phyloP scores from a whole-genome alignment of 2,888 invertebrate species.

The Lingula anatina region DNA sequence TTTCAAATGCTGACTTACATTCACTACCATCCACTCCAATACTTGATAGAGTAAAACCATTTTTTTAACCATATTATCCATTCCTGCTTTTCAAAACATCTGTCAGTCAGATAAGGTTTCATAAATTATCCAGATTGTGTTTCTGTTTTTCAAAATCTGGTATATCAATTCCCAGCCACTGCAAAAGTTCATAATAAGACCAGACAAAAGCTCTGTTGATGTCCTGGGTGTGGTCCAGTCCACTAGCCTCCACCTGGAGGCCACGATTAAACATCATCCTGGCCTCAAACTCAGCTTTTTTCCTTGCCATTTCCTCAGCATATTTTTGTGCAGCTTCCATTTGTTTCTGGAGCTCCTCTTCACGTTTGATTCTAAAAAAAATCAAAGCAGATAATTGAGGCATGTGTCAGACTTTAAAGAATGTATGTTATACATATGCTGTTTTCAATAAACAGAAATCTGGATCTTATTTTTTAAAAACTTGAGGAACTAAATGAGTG shows the following conservation, averaged over 20 bases:
- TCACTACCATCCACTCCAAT: no score
- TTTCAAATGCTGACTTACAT: no score
- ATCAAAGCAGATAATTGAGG: no score
- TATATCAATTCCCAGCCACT: slow-evolving; percentile 47
- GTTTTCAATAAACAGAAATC: no score
- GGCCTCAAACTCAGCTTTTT: slow-evolving; percentile 41
- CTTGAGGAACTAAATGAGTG: no score
- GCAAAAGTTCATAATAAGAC: slow-evolving; percentile 49
- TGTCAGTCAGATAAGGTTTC: no score
- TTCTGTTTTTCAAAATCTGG: slow-evolving; percentile 31
- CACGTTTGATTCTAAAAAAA: slow-evolving; percentile 31
- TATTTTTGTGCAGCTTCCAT: slow-evolving; percentile 43
- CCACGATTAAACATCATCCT: slow-evolving; percentile 41
- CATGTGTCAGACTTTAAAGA: no score
- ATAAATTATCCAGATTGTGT: neutral
- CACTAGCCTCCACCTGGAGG: slow-evolving; percentile 39
- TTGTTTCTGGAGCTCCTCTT: slow-evolving; percentile 35
- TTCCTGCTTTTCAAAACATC: no score
- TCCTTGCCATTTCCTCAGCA: slow-evolving; percentile 47
- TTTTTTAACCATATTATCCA: no score
- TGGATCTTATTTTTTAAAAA: no score
- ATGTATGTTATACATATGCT: no score
- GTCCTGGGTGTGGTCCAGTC: slow-evolving; percentile 42
- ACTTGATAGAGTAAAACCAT: no score
- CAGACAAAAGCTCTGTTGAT: slow-evolving; percentile 49